Base-by-base conservation (phyloP, 2,113 vertebrate genomes). In the Scophthalmus maximus region DNA sequence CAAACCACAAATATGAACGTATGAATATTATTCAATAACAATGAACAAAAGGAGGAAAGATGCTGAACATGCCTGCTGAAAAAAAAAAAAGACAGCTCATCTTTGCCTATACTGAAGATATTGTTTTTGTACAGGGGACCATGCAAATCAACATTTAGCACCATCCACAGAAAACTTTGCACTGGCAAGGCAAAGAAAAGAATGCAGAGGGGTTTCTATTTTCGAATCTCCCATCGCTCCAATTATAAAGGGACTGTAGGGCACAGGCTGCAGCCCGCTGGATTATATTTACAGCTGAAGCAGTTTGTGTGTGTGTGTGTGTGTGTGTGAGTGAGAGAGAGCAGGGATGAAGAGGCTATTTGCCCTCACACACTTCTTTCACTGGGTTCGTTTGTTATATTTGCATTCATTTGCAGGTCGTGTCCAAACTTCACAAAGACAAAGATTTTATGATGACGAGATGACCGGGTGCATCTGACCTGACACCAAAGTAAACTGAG, bases 241-340 rank as follows among this genome's bases (percentile, higher is more conserved):
- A 76, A 81, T 81, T 76, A 81, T 81, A 67, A 71, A 81, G 67
- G 38, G 60, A 66, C 78, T 76, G 60, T 71, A 71, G 78, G 73
- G 78, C 78, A 76, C 49, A 36, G 56, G 52, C 27, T 52, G 60
- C 61, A 57, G 67, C 38, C 23, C 2, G 49, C 30, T 49, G 30
- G 25, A 57, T 65, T 22, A 34, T 52, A 59, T 65, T 70, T 52
- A 58, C 67, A 75, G 64, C 29, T 49, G 15, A 29, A 47, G 76
- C 68, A 55, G 49, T 30, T 40, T 62, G 62, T 53, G 38, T 23
- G 30, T 55, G 60, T 53, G 57, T 62, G n/a, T n/a, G n/a, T n/a
- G n/a, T n/a, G n/a, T n/a, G n/a, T n/a, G n/a, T n/a, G n/a, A n/a
- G n/a, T n/a, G n/a, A n/a, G n/a, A n/a, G n/a, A n/a, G 50, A 58